A percentile compares a stretch with the other conserved stretches of the same genome.
These are phyloP conservation scores for Siderastrea radians DNA, from an alignment of 92 coral and sea anemone species.

Conservation along the genomic window DNA sequence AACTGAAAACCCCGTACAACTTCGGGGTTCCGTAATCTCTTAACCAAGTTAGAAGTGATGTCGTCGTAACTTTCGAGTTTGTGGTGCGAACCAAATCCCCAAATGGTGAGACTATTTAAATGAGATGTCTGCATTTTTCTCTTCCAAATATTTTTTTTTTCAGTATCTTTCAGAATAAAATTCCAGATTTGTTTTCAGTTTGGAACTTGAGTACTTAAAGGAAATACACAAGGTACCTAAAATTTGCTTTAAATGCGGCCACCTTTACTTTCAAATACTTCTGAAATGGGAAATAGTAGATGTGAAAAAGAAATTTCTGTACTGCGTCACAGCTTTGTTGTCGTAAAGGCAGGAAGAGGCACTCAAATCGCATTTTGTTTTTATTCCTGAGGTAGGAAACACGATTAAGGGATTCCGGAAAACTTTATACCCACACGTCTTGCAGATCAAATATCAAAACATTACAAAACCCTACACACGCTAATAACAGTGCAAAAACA, in stretches of 20 bases:
- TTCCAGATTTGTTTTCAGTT: not conserved
- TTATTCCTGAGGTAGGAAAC: slow-evolving; percentile 13
- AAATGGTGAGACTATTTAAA: too few species aligned
- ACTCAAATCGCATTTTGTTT: not conserved
- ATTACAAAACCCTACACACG: not conserved
- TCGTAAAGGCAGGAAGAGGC: not conserved
- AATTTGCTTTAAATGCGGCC: not conserved
- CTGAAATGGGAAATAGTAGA: not conserved
- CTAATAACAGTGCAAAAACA: not conserved
- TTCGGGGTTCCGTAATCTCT: not conserved
- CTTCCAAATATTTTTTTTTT: not conserved
- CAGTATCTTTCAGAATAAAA: not conserved
- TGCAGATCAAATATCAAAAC: slow-evolving; percentile 27
- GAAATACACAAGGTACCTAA: not conserved
- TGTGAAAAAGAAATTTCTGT: not conserved
- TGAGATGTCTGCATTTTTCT: not conserved
- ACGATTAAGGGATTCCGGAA: not conserved
- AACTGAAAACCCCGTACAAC: not conserved
- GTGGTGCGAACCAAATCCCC: too few species aligned
- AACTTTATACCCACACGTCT: not conserved
- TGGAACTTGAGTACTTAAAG: not conserved
- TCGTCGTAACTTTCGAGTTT: not conserved
- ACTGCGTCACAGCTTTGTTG: not conserved
- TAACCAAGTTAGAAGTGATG: not conserved
- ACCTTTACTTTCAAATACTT: not conserved